phyloP scores from a whole-genome alignment of 2,797 vertebrate species.

The Sternarchorhynchus goeldii region DNA sequence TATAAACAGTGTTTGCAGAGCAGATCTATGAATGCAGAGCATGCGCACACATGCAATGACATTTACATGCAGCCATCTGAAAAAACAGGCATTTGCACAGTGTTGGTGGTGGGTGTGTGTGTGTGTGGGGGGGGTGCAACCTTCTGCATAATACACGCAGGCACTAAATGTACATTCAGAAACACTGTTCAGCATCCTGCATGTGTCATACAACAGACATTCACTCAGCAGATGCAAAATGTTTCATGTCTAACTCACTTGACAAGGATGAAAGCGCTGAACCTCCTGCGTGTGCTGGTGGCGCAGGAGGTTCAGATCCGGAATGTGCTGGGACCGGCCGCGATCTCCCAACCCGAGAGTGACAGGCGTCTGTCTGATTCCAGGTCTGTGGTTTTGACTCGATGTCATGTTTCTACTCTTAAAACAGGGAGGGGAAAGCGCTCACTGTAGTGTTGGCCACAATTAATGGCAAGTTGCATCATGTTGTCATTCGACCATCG shows the following conservation, averaged over 20 bases:
- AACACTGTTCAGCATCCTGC: slow-evolving; percentile 26
- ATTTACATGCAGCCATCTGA: slow-evolving; percentile 37
- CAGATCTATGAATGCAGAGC: slow-evolving; percentile 23
- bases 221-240: slow-evolving; percentile 21
- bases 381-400: too few relatives aligned
- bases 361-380: not conserved
- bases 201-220: slow-evolving; percentile 10
- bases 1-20: slow-evolving; percentile 18
- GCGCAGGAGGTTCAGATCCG: not conserved
- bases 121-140: too few relatives aligned
- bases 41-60: slow-evolving; percentile 20
- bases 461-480: not conserved
- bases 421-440: not conserved
- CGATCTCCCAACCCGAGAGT: not conserved
- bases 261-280: slow-evolving; percentile 28
- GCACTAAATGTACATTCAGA: not conserved
- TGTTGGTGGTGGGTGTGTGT: slow-evolving; percentile 6
- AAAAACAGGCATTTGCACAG: slow-evolving; percentile 24
- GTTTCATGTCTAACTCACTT: slow-evolving; percentile 5
- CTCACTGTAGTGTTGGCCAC: not conserved
- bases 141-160: slow-evolving; percentile 15
- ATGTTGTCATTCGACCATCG: not conserved
- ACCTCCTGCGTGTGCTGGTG: slow-evolving; percentile 1
- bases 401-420: not conserved
- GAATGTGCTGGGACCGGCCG: not conserved